phyloP scores from a whole-genome alignment of 92 coral and sea anemone genomes.

The Galaxea fascicularis region DNA sequence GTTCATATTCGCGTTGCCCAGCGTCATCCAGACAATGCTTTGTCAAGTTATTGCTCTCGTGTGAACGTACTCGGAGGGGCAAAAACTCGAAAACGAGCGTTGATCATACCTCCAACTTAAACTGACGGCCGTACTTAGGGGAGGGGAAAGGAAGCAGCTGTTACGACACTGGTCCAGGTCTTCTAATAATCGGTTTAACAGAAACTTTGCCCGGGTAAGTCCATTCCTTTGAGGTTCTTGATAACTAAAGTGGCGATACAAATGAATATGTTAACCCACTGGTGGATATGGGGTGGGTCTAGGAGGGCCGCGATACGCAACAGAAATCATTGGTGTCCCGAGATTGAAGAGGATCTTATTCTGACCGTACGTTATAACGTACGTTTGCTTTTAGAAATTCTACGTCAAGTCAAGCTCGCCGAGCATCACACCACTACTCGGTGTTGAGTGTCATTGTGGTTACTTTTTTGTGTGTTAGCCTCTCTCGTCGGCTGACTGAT shows the following conservation, averaged over 20 bases:
- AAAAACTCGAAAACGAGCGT: conserved; percentile 8
- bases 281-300: background rate
- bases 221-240: conserved; percentile 54
- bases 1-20: too few species aligned
- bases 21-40: conserved; percentile 12
- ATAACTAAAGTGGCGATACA: conserved; percentile 56
- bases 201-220: conserved; percentile 67
- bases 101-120: conserved; percentile 74
- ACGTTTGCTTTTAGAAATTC: too few species aligned
- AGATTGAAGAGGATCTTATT: too few species aligned
- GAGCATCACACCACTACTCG: too few species aligned
- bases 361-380: too few species aligned
- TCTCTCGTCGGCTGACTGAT: too few species aligned
- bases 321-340: too few species aligned
- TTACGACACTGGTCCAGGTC: conserved; percentile 77
- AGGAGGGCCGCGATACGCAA: background rate
- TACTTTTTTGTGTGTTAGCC: too few species aligned
- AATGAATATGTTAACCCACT: conserved; percentile 38
- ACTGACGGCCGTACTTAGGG: conserved; percentile 76
- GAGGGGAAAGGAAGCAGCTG: conserved; percentile 67
- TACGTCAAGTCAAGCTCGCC: too few species aligned
- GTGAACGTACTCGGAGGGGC: conserved; percentile 37
- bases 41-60: conserved; percentile 49
- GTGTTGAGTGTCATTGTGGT: too few species aligned
- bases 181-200: conserved; percentile 81